A percentile compares a stretch with the other conserved stretches of the same genome.
phyloP scores from a whole-genome alignment of 2,888 invertebrate genomes.

The Caenorhabditis sp. region DNA sequence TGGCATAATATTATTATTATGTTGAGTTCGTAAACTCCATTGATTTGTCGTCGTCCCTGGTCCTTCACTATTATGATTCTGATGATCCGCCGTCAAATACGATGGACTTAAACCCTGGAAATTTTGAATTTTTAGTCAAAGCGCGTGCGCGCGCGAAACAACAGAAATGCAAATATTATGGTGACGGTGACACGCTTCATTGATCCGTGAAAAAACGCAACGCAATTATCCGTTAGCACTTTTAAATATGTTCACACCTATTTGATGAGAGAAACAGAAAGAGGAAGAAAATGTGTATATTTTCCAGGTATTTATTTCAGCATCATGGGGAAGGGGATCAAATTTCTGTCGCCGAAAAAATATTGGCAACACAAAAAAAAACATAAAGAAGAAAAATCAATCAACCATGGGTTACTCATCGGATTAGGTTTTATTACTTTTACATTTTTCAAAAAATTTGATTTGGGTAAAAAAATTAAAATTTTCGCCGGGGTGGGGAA shows the following conservation, averaged over 20 bases:
- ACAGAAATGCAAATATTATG: background rate
- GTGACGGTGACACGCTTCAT: background rate
- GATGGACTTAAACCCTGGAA: conserved; percentile 1
- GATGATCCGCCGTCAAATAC: too few relatives aligned
- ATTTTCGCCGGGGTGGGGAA: too few relatives aligned
- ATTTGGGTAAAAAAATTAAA: too few relatives aligned
- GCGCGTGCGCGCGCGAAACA: background rate
- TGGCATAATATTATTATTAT: conserved; percentile 8
- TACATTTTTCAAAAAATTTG: too few relatives aligned
- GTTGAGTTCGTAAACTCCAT: conserved; percentile 4
- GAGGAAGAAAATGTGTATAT: background rate
- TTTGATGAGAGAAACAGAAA: background rate
- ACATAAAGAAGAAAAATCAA: background rate
- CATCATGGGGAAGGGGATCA: background rate
- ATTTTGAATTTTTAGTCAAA: background rate
- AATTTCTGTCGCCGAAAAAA: background rate
- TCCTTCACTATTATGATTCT: too few relatives aligned
- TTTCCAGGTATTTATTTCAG: background rate
- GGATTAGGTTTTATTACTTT: background rate
- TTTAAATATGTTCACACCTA: background rate
- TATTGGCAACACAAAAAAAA: background rate
- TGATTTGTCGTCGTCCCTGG: too few relatives aligned
- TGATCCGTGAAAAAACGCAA: background rate
- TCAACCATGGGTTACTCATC: background rate
- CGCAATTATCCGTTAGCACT: background rate